phyloP scores from a whole-genome alignment of 2,113 vertebrate species.

The Sardina pilchardus region DNA sequence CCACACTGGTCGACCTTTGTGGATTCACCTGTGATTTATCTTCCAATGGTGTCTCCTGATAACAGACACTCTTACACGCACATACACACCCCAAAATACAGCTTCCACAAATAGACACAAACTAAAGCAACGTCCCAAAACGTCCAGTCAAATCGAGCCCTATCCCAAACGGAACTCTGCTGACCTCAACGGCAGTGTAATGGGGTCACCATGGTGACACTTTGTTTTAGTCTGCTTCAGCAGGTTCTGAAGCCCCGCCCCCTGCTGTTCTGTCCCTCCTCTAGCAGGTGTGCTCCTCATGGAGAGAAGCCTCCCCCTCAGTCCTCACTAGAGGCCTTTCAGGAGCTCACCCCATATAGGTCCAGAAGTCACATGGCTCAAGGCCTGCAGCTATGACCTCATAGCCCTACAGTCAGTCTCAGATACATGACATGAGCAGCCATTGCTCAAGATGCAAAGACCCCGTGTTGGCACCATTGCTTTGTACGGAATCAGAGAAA shows the following conservation, averaged over 20 bases:
- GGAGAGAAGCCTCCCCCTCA: neutral
- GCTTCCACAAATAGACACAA: neutral
- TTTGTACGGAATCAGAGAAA: neutral
- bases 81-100: too few relatives aligned
- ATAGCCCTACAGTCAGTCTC: neutral
- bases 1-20: too few relatives aligned
- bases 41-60: neutral
- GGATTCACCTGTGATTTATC: neutral
- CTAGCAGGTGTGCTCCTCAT: neutral
- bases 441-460: neutral
- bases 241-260: neutral
- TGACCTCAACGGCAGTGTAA: neutral
- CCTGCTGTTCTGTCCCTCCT: neutral
- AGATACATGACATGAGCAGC: neutral
- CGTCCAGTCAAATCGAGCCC: neutral
- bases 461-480: neutral
- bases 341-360: too few relatives aligned
- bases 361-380: too few relatives aligned
- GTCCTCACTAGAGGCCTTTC: too few relatives aligned
- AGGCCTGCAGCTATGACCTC: too few relatives aligned
- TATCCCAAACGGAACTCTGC: neutral
- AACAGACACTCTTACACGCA: neutral
- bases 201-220: neutral
- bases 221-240: constrained; percentile 2
- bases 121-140: neutral